These are phyloP conservation scores for Alethe diademata DNA, from an alignment of 2,113 vertebrate species.

Conservation along the genomic window DNA sequence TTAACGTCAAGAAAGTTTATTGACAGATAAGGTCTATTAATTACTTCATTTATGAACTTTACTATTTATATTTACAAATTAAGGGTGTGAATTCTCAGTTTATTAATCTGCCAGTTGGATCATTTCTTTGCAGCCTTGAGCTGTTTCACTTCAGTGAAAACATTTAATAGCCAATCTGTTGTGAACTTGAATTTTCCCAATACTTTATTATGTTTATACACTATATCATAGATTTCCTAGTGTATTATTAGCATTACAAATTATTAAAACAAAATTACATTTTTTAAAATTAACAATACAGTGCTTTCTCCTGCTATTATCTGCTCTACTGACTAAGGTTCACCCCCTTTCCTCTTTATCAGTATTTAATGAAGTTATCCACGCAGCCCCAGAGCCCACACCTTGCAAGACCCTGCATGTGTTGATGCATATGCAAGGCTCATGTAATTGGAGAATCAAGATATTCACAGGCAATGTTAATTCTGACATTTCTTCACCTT, in stretches of 20 bases:
- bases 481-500: neutral
- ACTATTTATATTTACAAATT: conserved; percentile 35
- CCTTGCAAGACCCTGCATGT: neutral
- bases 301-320: neutral
- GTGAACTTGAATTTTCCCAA: neutral
- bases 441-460: neutral
- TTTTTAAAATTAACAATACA: neutral
- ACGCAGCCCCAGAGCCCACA: neutral
- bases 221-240: neutral
- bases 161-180: neutral
- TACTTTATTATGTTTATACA: neutral
- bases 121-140: conserved; percentile 1
- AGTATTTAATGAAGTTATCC: neutral
- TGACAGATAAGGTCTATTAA: neutral
- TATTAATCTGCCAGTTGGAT: conserved; percentile 1
- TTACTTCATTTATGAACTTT: neutral
- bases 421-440: neutral
- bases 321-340: neutral
- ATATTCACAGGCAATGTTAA: neutral
- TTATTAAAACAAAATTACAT: neutral
- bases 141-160: conserved; percentile 13
- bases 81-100: conserved; percentile 2
- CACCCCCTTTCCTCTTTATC: neutral
- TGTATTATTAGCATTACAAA: neutral
- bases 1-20: neutral